Base-by-base conservation (phyloP, 1,140 invertebrate species). In the Zaprionus nigranus region DNA sequence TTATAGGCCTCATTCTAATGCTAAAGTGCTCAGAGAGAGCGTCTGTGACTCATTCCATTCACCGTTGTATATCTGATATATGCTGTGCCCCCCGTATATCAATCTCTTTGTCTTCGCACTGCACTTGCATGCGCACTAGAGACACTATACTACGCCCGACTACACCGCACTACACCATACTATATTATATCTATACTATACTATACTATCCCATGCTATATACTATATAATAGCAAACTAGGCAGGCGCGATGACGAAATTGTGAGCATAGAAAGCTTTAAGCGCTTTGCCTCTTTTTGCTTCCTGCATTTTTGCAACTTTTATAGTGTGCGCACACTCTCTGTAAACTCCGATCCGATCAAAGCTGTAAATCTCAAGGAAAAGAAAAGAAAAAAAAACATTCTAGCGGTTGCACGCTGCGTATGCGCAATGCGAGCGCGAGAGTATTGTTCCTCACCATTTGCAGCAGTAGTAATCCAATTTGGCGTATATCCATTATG, bases 401-500 rank as follows among this genome's bases (percentile, higher is more conserved):
- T 22, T 43, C 26, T 24, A 60, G 3, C 15, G 12, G 26, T 26
- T 12, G 17, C 59, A 75, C 66, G 62, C 75, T 90, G 85, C 85
- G 85, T 90, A 88, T 85, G 85, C 88, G 85, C 72, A 82, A 85
- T 90, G 59, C 71, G 24, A n/a, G n/a, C 5, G 12, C 5, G n/a
- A 56, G 15, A 11, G 40, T 2, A 17, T 9, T 28, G n/a, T 12
- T 17, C 30, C 85, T 90, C 53, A 90, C 85, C 85, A 90, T 90
- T 69, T 90, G 66, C 66, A 85, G 63, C 51, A 77, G 59, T 66
- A 85, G 66, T 90, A 90, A 90, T 90, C 85, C 85, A 85, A 90
- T 82, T 82, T 78, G 78, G 40, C 58, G 75, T 73, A 75, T 90
- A 90, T 90, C 85, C 85, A 90, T 90, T 80, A 77, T 90, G 82